Conservation (phyloP, 2,113 vertebrate species). For the Chaetodon trifascialis region DNA sequence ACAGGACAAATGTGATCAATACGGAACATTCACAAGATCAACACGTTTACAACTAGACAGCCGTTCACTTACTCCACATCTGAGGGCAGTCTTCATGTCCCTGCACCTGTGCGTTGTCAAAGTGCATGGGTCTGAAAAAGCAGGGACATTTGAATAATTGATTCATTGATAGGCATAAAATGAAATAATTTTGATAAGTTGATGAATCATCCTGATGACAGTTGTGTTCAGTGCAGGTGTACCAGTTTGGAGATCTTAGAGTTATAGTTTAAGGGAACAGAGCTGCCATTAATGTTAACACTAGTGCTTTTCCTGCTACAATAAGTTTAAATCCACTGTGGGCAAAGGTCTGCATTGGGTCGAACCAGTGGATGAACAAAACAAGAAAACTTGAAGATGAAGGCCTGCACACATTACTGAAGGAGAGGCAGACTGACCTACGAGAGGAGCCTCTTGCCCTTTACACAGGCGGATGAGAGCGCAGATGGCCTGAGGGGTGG, state of each 20-base stretch:
- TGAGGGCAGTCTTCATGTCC: conserved; percentile 68
- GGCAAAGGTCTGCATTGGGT: not conserved
- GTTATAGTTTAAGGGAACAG: too few species aligned
- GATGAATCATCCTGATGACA: not conserved
- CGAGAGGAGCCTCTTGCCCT: not conserved
- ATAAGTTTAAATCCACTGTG: too few species aligned
- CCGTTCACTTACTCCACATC: conserved; percentile 85
- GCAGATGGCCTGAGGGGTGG: conserved; percentile 87
- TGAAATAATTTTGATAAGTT: too few species aligned
- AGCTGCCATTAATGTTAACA: too few species aligned
- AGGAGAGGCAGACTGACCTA: conserved; percentile 65
- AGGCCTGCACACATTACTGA: not conserved
- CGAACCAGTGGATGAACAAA: not conserved
- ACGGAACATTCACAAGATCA: not conserved
- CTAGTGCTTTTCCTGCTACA: too few species aligned
- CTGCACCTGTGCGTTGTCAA: conserved; percentile 82
- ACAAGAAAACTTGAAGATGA: not conserved
- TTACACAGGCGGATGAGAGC: conserved; percentile 83
- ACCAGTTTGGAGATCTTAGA: not conserved
- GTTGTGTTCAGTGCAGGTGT: not conserved
- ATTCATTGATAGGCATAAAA: not conserved
- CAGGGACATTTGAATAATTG: not conserved
- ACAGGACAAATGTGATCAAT: not conserved
- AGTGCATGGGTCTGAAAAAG: conserved; percentile 80
- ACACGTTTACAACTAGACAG: not conserved